Evolutionary conservation across 1,140 invertebrate genomes (phyloP), one percentile per base, ranked within the genome.

Genomic region (Samia ricini): DNA sequence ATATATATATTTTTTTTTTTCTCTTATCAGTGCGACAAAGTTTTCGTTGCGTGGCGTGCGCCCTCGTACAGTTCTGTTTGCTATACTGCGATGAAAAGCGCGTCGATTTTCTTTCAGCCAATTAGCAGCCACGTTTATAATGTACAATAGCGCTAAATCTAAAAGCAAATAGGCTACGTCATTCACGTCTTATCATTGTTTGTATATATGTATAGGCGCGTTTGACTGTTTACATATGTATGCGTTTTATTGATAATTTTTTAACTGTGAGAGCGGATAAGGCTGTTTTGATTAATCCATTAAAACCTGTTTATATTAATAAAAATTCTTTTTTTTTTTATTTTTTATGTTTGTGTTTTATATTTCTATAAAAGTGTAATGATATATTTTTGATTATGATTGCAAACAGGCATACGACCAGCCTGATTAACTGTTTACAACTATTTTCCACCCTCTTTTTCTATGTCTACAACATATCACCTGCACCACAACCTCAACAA

Each of bases 61-160:
- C 12, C 33, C 33, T 42, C 33, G 33, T 10, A 42, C 33, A 15
- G 33, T 42, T 42, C 10, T 42, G 61, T 56, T 50, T 65, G 64
- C 36, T 61, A 18, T 36, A 22, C 33, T 22, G 10, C 33, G 55
- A 71, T 63, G 70, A 71, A 77, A 79, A 78, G 77, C 55, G 58
- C 63, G 63, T 68, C 59, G 63, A 70, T 75, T 84, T 81, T 82
- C 72, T 73, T 79, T 81, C 64, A 76, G 65, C 70, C 72, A 79
- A 77, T 83, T 80, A 83, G 67, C 60, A 63, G 52, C 58, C 64
- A 29, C 48, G 52, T 20, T 59, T 60, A 61, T 22, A 42, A 42
- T 42, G 33, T 42, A 63, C 12, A n/a, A n/a, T n/a, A n/a, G n/a
- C 49, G 63, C 59, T 61, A 67, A 55, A 72, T 63, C 36, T 61